A percentile compares a stretch with the other conserved stretches of the same genome.
These are phyloP conservation scores for Trogon surrucura DNA, from an alignment of 2,113 vertebrate genomes.

Conservation along the genomic window DNA sequence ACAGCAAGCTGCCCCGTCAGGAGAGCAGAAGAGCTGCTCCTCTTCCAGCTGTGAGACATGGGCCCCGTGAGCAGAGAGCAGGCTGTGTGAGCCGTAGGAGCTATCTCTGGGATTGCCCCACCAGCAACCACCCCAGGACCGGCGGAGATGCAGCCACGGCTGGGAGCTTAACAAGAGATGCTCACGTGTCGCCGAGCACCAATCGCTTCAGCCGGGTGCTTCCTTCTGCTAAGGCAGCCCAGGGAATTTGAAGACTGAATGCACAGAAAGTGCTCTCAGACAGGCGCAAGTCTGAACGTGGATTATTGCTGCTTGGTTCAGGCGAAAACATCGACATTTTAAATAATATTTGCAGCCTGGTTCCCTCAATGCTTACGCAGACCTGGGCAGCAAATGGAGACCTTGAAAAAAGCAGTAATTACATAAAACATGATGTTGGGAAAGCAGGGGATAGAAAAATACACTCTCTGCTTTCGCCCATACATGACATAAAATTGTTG, in stretches of 20 bases:
- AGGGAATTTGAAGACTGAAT: background rate
- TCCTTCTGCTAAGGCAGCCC: background rate
- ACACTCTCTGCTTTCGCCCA: background rate
- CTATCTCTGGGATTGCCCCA: background rate
- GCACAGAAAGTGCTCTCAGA: background rate
- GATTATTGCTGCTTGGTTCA: background rate
- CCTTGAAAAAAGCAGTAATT: background rate
- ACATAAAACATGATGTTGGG: background rate
- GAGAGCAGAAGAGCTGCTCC: background rate
- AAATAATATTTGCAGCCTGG: background rate
- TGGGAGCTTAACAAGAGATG: background rate
- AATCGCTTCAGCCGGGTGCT: background rate
- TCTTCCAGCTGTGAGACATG: fast-evolving
- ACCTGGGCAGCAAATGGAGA: background rate
- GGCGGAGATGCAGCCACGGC: background rate
- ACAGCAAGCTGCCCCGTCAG: background rate
- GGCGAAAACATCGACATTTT: background rate
- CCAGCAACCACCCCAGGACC: background rate
- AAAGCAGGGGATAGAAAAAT: background rate
- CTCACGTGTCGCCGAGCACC: background rate
- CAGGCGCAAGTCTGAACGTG: background rate
- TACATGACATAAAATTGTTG: background rate
- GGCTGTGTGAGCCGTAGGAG: background rate
- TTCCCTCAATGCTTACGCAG: background rate
- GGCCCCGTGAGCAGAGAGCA: background rate